phyloP scores from a whole-genome alignment of 2,888 invertebrate species.

The Asteroscopus sphinx region DNA sequence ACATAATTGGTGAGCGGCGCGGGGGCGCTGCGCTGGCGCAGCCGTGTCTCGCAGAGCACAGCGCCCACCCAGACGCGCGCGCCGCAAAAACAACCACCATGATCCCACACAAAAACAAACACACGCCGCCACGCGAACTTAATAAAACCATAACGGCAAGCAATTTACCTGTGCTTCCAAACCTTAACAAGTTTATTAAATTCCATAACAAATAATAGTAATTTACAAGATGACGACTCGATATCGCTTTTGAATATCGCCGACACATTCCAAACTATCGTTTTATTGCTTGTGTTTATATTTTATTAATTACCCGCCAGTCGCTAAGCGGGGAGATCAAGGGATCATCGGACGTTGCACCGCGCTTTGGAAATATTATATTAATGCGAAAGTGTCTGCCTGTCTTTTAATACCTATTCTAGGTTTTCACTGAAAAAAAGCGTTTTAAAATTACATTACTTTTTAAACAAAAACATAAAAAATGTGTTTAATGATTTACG shows the following conservation, averaged over 20 bases:
- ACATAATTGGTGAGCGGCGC: slow-evolving; percentile 75
- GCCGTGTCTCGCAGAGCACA: slow-evolving; percentile 82
- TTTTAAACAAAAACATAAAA: no score
- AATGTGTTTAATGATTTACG: no score
- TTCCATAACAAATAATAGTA: slow-evolving; percentile 88
- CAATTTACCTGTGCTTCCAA: slow-evolving; percentile 87
- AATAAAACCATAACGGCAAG: slow-evolving; percentile 85
- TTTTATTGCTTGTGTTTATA: slow-evolving; percentile 83
- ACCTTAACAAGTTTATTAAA: slow-evolving; percentile 90
- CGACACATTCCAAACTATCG: slow-evolving; percentile 83
- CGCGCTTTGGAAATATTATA: slow-evolving; percentile 44
- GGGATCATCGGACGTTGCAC: slow-evolving; percentile 57
- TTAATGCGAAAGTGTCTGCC: no score
- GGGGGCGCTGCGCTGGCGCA: slow-evolving; percentile 72
- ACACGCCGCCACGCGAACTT: slow-evolving; percentile 85
- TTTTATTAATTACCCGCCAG: slow-evolving; percentile 79
- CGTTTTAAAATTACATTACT: no score
- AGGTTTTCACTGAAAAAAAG: no score
- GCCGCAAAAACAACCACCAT: slow-evolving; percentile 80
- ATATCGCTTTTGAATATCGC: slow-evolving; percentile 83
- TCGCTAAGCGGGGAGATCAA: slow-evolving; percentile 63
- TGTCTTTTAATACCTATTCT: no score
- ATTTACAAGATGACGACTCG: slow-evolving; percentile 86
- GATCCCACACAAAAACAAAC: slow-evolving; percentile 87
- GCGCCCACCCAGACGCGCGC: slow-evolving; percentile 83